These are phyloP conservation scores for Propithecus perrieri DNA, from an alignment of 2,797 vertebrate genomes.

Conservation along the genomic window DNA sequence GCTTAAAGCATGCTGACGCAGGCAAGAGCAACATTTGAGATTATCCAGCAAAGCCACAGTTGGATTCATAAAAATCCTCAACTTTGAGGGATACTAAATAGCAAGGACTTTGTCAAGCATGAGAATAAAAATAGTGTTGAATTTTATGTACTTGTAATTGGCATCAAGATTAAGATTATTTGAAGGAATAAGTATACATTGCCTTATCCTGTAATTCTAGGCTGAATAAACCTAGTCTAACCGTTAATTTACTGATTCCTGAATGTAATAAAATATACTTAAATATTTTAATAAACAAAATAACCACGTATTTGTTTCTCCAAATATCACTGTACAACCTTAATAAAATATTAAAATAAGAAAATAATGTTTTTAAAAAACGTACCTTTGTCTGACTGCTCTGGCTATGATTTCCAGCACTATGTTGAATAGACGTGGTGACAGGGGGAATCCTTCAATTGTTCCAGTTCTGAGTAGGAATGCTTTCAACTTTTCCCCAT, in stretches of 20 bases:
- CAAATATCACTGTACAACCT: background rate
- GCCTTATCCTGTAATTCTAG: slow-evolving; percentile 41
- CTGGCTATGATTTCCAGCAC: too few species aligned
- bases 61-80: slow-evolving; percentile 30
- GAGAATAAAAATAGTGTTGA: background rate
- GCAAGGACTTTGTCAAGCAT: slow-evolving; percentile 18
- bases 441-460: too few species aligned
- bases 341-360: slow-evolving; percentile 29
- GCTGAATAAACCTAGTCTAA: background rate
- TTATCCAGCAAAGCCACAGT: background rate
- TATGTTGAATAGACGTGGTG: too few species aligned
- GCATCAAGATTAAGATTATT: slow-evolving; percentile 42
- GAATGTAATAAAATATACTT: slow-evolving; percentile 4
- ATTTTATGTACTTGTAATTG: background rate
- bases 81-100: background rate
- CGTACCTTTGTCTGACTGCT: background rate
- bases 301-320: background rate
- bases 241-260: slow-evolving; percentile 29
- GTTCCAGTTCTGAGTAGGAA: too few species aligned
- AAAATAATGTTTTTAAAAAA: slow-evolving; percentile 12
- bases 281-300: slow-evolving; percentile 39
- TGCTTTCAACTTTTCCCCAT: too few species aligned
- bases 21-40: background rate
- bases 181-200: background rate
- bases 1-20: background rate